These are phyloP conservation scores for Oenanthe melanoleuca DNA, from an alignment of 2,113 vertebrate species.

Conservation along the genomic window DNA sequence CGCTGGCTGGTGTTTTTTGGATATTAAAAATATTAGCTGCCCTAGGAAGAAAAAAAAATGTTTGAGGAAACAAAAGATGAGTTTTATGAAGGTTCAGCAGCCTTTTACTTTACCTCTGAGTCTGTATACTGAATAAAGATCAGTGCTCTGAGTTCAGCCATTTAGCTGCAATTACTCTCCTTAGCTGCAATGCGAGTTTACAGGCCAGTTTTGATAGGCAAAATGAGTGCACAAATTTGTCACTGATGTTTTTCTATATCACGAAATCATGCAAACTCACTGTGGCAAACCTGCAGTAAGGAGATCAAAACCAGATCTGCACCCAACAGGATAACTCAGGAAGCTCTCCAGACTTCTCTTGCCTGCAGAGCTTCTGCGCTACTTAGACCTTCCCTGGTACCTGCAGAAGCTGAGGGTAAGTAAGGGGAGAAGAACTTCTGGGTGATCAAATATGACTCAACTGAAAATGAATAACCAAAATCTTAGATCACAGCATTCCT, in stretches of 20 bases:
- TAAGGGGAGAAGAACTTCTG: background rate
- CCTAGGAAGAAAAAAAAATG: background rate
- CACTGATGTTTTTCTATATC: background rate
- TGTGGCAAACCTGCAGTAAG: background rate
- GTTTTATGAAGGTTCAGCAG: background rate
- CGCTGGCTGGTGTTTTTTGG: background rate
- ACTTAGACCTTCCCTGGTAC: background rate
- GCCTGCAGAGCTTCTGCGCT: background rate
- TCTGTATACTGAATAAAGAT: background rate
- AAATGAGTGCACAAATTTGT: background rate
- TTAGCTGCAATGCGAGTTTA: background rate
- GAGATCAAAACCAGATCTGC: background rate
- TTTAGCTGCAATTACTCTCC: background rate
- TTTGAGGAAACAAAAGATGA: background rate
- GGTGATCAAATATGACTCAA: background rate
- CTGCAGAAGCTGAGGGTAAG: background rate
- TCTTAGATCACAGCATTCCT: background rate
- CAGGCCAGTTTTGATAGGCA: background rate
- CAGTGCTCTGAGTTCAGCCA: background rate
- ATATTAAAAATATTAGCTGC: background rate
- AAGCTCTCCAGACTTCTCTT: background rate
- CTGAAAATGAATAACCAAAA: background rate
- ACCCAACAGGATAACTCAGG: fast-evolving
- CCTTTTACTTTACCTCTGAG: background rate
- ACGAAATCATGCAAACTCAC: background rate